Base-by-base conservation (phyloP, 2,113 vertebrate species). In the Tyto alba region DNA sequence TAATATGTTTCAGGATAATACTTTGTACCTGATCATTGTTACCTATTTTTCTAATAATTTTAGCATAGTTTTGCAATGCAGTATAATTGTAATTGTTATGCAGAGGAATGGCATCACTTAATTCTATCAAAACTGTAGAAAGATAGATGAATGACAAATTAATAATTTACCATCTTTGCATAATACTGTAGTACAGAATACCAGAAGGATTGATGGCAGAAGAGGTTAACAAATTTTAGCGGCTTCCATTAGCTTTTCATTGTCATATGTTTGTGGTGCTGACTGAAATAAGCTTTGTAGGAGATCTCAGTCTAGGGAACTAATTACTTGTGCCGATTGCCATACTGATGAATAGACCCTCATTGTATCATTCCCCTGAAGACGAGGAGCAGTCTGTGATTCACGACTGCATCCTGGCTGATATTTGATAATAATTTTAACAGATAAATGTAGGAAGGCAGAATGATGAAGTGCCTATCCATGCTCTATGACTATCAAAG, bases 391-490 rank as follows among this genome's bases (percentile, higher is more conserved):
- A 97, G 96, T 88, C 98, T 98, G 98, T 97, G 98, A 98, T 99
- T 99, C 98, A 96, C 97, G 97, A 98, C 98, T 97, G 98, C 97
- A 98, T 97, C 96, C 97, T 98, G 97, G 93, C 98, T 98, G 99
- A 98, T 98, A 98, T 99, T 99, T 98, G 98, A 99, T 99, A 99
- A 99, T 99, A 99, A 99, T 99, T 99, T 99, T 98, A 98, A 98
- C 98, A 99, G 99, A 99, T 99, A 99, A 99, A 99, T 98, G 98
- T 98, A 98, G 97, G 98, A 98, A 98, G 98, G 98, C 98, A 98
- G 98, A 97, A 99, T 99, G 99, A 99, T 99, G 98, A 98, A 99
- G 98, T 99, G 98, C 98, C 98, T 98, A 97, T 99, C 98, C 98
- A 95, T 88, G 97, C 97, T 97, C 90, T 95, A 78, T 56, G 98